Evolutionary conservation across 1,140 invertebrate species (phyloP).

Genomic region (Battus philenor): DNA sequence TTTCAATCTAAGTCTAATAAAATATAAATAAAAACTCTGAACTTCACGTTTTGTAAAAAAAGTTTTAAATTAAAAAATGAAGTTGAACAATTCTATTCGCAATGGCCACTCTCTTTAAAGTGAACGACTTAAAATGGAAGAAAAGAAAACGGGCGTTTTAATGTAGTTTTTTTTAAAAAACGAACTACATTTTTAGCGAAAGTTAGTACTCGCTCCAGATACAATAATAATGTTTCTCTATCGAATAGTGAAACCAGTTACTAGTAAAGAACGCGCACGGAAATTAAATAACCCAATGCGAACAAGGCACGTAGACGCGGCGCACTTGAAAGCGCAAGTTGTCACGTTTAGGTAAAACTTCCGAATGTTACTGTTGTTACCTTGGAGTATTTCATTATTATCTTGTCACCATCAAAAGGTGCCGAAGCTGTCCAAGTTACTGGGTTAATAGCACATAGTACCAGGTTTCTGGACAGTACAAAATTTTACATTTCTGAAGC

Average conservation of each 20-base stretch:
- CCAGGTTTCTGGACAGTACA: too few species aligned
- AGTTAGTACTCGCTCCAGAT: slow-evolving; percentile 50
- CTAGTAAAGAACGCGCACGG: slow-evolving; percentile 30
- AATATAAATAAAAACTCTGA: too few species aligned
- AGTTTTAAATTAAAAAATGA: too few species aligned
- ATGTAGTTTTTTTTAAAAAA: slow-evolving; percentile 25
- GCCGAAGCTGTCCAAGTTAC: background rate
- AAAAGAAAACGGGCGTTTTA: too few species aligned
- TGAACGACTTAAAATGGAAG: too few species aligned
- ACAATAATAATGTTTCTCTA: slow-evolving; percentile 52
- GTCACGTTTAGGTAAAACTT: slow-evolving; percentile 13
- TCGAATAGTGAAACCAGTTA: slow-evolving; percentile 53
- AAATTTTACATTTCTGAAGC: background rate
- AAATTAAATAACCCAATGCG: slow-evolving; percentile 31
- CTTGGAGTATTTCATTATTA: too few species aligned
- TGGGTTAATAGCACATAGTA: background rate
- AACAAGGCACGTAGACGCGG: slow-evolving; percentile 30
- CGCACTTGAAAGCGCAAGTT: slow-evolving; percentile 34
- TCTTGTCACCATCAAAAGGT: too few species aligned
- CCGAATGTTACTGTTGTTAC: slow-evolving; percentile 5
- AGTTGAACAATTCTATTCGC: too few species aligned
- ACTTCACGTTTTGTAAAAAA: too few species aligned
- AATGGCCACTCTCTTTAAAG: too few species aligned
- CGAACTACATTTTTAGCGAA: slow-evolving; percentile 38
- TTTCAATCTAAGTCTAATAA: too few species aligned